Evolutionary conservation across 2,113 vertebrate genomes (phyloP).

Genomic region (Pachycephala philippinensis): DNA sequence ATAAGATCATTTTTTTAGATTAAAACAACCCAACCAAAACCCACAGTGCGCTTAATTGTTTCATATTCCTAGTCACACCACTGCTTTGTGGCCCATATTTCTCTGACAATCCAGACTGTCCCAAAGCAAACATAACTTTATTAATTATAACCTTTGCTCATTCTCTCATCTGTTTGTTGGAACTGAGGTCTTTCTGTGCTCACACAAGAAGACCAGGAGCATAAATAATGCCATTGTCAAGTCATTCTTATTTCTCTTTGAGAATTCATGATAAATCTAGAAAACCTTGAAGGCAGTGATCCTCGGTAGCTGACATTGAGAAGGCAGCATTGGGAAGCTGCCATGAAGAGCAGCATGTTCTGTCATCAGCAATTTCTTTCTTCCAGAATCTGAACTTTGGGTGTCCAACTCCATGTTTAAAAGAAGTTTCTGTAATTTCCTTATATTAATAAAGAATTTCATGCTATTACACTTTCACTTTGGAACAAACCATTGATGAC

Average conservation of each 20-base stretch:
- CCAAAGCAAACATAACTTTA: background rate
- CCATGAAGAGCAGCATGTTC: background rate
- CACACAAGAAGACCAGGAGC: background rate
- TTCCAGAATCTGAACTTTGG: background rate
- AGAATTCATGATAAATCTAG: background rate
- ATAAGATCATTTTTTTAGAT: background rate
- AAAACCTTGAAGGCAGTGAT: background rate
- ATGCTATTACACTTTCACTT: background rate
- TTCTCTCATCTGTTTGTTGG: background rate
- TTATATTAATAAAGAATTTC: background rate
- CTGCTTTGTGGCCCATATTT: background rate
- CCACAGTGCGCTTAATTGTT: background rate
- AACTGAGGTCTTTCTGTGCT: background rate
- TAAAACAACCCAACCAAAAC: background rate
- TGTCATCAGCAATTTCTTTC: background rate
- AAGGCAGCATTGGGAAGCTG: background rate
- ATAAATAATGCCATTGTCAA: background rate
- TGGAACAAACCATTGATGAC: background rate
- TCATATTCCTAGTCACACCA: background rate
- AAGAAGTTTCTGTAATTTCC: background rate
- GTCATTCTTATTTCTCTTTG: background rate
- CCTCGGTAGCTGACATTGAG: background rate
- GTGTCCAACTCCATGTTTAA: background rate
- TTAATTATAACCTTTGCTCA: background rate
- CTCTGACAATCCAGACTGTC: background rate